phyloP scores from a whole-genome alignment of 2,888 invertebrate species.

The Lycophotia porphyrea region DNA sequence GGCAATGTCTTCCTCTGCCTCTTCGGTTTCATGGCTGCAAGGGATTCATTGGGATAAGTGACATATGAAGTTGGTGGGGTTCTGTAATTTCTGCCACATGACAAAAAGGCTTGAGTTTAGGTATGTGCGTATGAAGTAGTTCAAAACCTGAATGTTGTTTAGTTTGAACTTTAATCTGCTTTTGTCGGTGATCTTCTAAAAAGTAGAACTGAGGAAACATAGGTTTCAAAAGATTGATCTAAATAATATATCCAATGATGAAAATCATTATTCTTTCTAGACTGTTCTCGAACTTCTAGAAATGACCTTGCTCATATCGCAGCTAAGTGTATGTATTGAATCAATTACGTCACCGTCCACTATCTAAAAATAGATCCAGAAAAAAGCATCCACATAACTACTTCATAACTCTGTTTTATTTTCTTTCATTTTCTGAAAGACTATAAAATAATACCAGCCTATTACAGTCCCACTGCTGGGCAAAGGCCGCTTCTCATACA shows the following conservation, averaged over 20 bases:
- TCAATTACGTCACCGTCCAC: neutral
- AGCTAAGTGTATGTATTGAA: neutral
- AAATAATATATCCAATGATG: neutral
- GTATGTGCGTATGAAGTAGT: neutral
- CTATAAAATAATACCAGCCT: neutral
- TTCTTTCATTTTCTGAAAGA: neutral
- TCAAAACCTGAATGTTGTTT: neutral
- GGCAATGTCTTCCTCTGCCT: slow-evolving; percentile 80
- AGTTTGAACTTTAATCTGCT: neutral
- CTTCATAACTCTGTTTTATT: neutral
- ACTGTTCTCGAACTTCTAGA: neutral
- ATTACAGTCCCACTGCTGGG: neutral
- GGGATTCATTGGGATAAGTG: slow-evolving; percentile 1
- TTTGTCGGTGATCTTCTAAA: neutral
- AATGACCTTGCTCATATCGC: neutral
- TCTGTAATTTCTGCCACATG: neutral
- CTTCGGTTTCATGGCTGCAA: slow-evolving; percentile 90
- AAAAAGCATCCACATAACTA: neutral
- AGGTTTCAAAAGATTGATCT: neutral
- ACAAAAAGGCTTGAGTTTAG: neutral
- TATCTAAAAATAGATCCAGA: neutral
- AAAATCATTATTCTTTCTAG: neutral
- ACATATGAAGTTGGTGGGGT: neutral
- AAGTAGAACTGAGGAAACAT: neutral
- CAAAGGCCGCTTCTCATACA: neutral